Evolutionary conservation across 1,140 invertebrate species (phyloP).

Genomic region (Ephestia elutella): DNA sequence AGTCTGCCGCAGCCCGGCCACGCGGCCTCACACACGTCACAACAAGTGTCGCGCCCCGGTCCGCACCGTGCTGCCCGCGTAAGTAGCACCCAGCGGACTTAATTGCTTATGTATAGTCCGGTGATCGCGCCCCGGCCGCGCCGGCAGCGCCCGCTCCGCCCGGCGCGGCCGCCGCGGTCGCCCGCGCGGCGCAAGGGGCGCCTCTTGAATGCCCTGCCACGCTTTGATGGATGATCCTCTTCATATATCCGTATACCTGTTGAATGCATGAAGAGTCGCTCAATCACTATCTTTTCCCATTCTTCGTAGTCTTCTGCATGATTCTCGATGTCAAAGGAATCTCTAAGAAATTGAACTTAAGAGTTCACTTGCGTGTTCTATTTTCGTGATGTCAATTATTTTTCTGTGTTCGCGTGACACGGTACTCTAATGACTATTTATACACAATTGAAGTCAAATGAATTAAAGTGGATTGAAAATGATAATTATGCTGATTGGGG

Average conservation of each 20-base stretch:
- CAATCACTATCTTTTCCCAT: conserved; percentile 8
- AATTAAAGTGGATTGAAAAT: background rate
- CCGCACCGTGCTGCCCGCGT: conserved; percentile 46
- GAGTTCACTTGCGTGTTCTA: background rate
- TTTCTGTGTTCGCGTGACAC: background rate
- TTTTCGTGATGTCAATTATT: conserved; percentile 4
- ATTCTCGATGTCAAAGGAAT: background rate
- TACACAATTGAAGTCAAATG: conserved; percentile 3
- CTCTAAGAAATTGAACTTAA: background rate
- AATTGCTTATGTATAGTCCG: conserved; percentile 39
- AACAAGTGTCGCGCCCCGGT: conserved; percentile 38
- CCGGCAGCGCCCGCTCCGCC: conserved; percentile 8
- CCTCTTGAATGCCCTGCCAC: conserved; percentile 21
- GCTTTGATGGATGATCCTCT: conserved; percentile 35
- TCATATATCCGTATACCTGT: conserved; percentile 54
- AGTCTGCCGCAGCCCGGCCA: conserved; percentile 70
- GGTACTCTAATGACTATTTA: conserved; percentile 1
- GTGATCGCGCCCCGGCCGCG: conserved; percentile 15
- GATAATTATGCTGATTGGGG: background rate
- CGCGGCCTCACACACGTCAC: conserved; percentile 53
- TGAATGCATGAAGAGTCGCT: conserved; percentile 46
- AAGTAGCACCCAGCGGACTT: conserved; percentile 48
- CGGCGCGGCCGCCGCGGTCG: conserved; percentile 10
- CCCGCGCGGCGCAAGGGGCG: conserved; percentile 7
- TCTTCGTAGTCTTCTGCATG: background rate